phyloP scores from a whole-genome alignment of 2,113 vertebrate genomes.

The Thermophis baileyi region DNA sequence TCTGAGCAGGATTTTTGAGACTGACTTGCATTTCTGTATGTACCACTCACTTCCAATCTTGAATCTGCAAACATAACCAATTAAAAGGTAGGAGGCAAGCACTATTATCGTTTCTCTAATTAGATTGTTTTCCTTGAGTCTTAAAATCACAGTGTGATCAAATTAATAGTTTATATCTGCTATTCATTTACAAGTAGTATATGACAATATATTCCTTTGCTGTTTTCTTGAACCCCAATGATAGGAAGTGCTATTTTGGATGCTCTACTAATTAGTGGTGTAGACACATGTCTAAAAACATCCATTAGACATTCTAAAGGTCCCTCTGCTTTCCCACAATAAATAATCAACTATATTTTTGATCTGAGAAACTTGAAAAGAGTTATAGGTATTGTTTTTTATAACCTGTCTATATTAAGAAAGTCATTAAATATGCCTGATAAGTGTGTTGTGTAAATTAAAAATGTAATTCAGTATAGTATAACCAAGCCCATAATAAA shows the following conservation, averaged over 20 bases:
- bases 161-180: not conserved
- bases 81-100: conserved; percentile 10
- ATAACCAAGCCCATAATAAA: not conserved
- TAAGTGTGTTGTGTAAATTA: not conserved
- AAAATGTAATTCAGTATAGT: not conserved
- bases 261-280: not conserved
- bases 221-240: not conserved
- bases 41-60: not conserved
- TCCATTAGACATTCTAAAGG: not conserved
- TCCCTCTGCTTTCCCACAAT: not conserved
- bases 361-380: not conserved
- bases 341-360: not conserved
- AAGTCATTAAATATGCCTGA: not conserved
- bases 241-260: not conserved
- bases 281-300: not conserved
- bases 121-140: not conserved
- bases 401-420: not conserved
- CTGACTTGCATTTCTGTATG: not conserved
- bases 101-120: not conserved
- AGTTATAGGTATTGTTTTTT: not conserved
- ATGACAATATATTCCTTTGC: not conserved
- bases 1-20: not conserved
- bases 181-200: not conserved
- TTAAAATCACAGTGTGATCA: not conserved
- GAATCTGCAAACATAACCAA: not conserved